Conservation (phyloP, 1,140 invertebrate species). For the Cepaea nemoralis region DNA sequence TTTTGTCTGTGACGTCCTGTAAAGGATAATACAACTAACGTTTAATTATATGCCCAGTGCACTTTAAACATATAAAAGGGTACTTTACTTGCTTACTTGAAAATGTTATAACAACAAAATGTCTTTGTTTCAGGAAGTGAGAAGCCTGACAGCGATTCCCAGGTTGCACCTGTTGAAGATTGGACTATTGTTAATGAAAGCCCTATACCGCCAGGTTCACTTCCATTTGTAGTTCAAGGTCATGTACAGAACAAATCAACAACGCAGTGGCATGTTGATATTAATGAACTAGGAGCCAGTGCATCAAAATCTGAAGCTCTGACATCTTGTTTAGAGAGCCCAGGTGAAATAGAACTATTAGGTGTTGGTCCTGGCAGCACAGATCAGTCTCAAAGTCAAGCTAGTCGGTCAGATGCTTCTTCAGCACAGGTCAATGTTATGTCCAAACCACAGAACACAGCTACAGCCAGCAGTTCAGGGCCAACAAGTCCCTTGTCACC, state of each 20-base stretch:
- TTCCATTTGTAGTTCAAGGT: neutral
- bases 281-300: neutral
- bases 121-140: constrained; percentile 7
- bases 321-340: neutral
- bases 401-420: neutral
- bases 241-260: neutral
- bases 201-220: neutral
- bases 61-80: no score
- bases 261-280: constrained; percentile 26
- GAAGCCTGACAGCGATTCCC: neutral
- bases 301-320: neutral
- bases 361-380: no score
- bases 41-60: no score
- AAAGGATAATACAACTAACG: no score
- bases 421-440: neutral
- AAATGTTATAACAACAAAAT: no score
- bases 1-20: no score
- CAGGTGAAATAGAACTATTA: neutral
- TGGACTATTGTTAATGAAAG: constrained; percentile 11
- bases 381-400: no score
- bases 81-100: no score
- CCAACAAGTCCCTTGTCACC: neutral
- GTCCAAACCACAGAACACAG: neutral
- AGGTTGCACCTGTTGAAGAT: neutral
- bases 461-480: neutral